These are phyloP conservation scores for Lindbergichthys nudifrons DNA, from an alignment of 2,797 vertebrate genomes.

Conservation along the genomic window DNA sequence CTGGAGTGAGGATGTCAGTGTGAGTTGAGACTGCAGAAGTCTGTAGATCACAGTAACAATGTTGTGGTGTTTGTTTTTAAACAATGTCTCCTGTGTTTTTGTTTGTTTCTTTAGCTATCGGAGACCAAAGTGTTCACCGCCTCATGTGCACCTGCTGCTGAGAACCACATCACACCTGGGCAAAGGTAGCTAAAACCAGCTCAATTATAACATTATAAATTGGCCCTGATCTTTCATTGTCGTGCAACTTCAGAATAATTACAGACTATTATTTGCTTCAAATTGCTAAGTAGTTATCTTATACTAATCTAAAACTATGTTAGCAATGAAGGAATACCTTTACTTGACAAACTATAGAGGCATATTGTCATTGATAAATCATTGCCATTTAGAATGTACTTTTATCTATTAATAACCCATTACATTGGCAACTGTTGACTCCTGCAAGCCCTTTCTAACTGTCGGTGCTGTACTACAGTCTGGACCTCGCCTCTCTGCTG, in stretches of 20 bases:
- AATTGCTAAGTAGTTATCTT: neutral
- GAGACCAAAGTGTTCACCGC: conserved; percentile 93
- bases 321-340: too few relatives aligned
- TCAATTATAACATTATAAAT: neutral
- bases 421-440: neutral
- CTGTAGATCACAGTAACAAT: neutral
- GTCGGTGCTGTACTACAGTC: conserved; percentile 73
- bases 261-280: neutral
- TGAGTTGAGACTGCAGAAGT: conserved; percentile 54
- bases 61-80: neutral
- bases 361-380: neutral
- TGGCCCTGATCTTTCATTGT: neutral
- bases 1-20: conserved; percentile 96
- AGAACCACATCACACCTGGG: conserved; percentile 89
- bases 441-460: neutral
- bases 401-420: neutral
- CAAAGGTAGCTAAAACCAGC: conserved; percentile 85
- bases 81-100: conserved; percentile 8
- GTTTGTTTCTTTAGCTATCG: conserved; percentile 75
- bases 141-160: conserved; percentile 89
- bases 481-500: conserved; percentile 92
- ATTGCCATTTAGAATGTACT: neutral
- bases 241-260: neutral
- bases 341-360: neutral
- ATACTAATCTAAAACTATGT: neutral